phyloP scores from a whole-genome alignment of 2,797 vertebrate genomes.

The Varecia variegata region DNA sequence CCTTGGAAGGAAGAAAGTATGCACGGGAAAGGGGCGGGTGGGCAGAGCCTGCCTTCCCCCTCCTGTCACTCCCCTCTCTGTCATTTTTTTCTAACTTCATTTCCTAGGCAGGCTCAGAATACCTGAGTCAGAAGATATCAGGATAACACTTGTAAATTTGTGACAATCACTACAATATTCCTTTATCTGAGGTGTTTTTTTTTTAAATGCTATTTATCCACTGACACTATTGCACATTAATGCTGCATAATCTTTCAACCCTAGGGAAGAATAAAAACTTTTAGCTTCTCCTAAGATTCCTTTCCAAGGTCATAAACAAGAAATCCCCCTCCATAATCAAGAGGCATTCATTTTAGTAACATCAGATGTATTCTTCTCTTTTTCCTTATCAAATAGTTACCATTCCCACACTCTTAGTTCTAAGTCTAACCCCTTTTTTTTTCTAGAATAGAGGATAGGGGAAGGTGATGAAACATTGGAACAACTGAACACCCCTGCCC shows the following conservation, averaged over 20 bases:
- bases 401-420: slow-evolving; percentile 44
- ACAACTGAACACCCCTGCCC: slow-evolving; percentile 22
- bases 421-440: background rate
- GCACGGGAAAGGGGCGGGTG: background rate
- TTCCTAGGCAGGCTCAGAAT: slow-evolving; percentile 49
- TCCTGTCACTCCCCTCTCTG: background rate
- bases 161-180: slow-evolving; percentile 77
- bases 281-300: slow-evolving; percentile 50
- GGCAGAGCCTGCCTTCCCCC: background rate
- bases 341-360: slow-evolving; percentile 51
- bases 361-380: slow-evolving; percentile 56
- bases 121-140: slow-evolving; percentile 62
- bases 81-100: slow-evolving; percentile 46
- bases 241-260: slow-evolving; percentile 30
- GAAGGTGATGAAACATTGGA: slow-evolving; percentile 36
- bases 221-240: slow-evolving; percentile 52
- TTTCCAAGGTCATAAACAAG: slow-evolving; percentile 59
- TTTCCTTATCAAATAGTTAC: slow-evolving; percentile 40
- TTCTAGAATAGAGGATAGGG: background rate
- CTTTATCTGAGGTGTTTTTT: background rate
- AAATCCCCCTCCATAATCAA: slow-evolving; percentile 51
- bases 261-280: slow-evolving; percentile 57
- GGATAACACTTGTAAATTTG: slow-evolving; percentile 63
- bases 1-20: slow-evolving; percentile 50
- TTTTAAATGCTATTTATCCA: slow-evolving; percentile 34